phyloP scores from a whole-genome alignment of 2,888 invertebrate genomes.

The Nebria brevicollis region DNA sequence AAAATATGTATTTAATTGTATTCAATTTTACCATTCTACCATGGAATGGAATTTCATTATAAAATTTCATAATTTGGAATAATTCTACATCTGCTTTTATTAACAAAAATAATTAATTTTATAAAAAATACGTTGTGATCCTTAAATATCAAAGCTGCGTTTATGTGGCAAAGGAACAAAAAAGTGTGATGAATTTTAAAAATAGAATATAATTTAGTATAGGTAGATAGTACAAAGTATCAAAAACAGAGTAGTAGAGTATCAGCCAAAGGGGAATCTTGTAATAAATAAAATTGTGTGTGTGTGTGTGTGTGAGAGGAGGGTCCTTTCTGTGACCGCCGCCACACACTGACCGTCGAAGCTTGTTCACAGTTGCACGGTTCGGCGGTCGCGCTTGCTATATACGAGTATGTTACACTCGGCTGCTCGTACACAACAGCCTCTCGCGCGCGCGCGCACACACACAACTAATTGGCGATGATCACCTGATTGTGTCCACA shows the following conservation, averaged over 20 bases:
- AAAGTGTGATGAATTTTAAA: not conserved
- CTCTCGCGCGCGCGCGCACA: constrained; percentile 20
- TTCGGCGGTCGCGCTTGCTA: constrained; percentile 23
- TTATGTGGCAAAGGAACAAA: no score
- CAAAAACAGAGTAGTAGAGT: not conserved
- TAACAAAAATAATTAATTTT: no score
- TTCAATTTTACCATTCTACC: no score
- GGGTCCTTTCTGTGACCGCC: not conserved
- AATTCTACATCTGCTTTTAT: no score
- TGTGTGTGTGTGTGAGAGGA: constrained; percentile 1
- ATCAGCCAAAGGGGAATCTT: not conserved
- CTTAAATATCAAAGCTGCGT: no score
- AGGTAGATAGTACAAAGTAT: not conserved
- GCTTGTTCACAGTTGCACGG: constrained; percentile 41
- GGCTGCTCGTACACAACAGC: constrained; percentile 15
- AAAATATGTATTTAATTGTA: no score
- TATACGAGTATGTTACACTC: not conserved
- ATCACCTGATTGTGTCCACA: constrained; percentile 36
- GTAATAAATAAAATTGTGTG: not conserved
- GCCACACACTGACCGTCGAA: constrained; percentile 15
- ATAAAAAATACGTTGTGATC: no score
- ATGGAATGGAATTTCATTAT: no score
- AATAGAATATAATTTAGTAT: not conserved
- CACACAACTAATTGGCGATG: constrained; percentile 42
- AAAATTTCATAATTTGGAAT: no score